A percentile compares a stretch with the other conserved stretches of the same genome.
These are phyloP conservation scores for Hemicrepidius hirtus DNA, from an alignment of 2,888 invertebrate genomes.

Conservation along the genomic window DNA sequence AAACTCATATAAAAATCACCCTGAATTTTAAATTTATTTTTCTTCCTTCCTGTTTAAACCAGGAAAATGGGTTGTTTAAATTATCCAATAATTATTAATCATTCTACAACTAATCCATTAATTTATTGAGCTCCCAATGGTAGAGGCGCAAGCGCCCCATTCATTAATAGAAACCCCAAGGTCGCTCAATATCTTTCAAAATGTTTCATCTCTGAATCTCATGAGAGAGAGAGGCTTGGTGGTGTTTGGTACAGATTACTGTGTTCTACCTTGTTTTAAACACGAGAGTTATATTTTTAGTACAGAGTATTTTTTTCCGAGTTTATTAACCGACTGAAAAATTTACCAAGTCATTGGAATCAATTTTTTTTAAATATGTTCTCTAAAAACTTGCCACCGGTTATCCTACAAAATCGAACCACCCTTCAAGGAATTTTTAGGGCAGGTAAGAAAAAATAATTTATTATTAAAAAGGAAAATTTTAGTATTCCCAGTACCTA, in stretches of 20 bases:
- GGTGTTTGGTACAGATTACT: not conserved
- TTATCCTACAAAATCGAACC: constrained; percentile 5
- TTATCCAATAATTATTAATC: too few species aligned
- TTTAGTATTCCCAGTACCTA: too few species aligned
- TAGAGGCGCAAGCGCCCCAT: constrained; percentile 18
- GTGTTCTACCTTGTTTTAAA: not conserved
- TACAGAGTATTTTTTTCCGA: not conserved
- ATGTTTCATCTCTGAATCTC: constrained; percentile 21
- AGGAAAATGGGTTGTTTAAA: too few species aligned
- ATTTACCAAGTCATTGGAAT: not conserved
- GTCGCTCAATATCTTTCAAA: constrained; percentile 29
- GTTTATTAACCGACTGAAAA: not conserved
- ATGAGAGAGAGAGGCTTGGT: not conserved
- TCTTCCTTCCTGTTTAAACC: too few species aligned
- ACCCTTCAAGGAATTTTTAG: constrained; percentile 15
- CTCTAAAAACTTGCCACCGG: constrained; percentile 23
- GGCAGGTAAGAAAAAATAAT: constrained; percentile 4
- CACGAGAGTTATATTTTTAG: constrained; percentile 9
- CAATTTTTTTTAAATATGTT: constrained; percentile 4
- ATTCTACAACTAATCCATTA: not conserved
- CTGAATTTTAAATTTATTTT: too few species aligned
- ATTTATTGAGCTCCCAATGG: constrained; percentile 8
- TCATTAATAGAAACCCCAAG: constrained; percentile 4
- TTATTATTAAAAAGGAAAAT: too few species aligned
- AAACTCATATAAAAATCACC: too few species aligned